These are phyloP conservation scores for Bubo scandiacus DNA, from an alignment of 2,113 vertebrate genomes.

Conservation along the genomic window DNA sequence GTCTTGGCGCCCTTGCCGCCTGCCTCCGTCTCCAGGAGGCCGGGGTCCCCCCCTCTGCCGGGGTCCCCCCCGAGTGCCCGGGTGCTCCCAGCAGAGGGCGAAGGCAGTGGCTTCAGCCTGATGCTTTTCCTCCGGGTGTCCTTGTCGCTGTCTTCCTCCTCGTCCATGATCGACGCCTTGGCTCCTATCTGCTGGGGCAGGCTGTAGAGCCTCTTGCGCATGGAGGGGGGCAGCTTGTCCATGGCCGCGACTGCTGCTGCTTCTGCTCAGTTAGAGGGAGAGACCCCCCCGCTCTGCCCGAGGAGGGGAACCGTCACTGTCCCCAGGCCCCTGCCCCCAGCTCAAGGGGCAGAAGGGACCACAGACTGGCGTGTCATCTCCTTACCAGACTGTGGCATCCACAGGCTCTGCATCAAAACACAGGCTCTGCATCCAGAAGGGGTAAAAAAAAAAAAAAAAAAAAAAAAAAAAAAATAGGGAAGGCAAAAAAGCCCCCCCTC, in stretches of 20 bases:
- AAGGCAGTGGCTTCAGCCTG: constrained; percentile 89
- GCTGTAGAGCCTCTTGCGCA: constrained; percentile 99
- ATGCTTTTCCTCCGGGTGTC: constrained; percentile 93
- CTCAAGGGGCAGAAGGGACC: constrained; percentile 8
- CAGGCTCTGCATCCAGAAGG: constrained; percentile 21
- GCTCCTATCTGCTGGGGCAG: constrained; percentile 95
- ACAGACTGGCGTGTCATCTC: constrained; percentile 38
- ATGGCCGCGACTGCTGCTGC: constrained; percentile 69
- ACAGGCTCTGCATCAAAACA: constrained; percentile 46
- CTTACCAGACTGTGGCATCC: constrained; percentile 42
- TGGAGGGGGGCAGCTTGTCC: constrained; percentile 95
- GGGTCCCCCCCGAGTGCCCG: constrained; percentile 60
- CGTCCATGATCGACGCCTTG: constrained; percentile 92
- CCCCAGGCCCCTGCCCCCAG: background rate
- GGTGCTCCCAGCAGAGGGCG: constrained; percentile 80
- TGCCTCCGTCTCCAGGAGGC: constrained; percentile 72
- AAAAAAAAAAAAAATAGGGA: background rate
- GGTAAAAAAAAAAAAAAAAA: background rate
- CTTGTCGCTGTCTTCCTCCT: constrained; percentile 85
- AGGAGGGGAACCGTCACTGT: background rate
- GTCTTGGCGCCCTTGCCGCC: constrained; percentile 81
- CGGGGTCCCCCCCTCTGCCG: constrained; percentile 5
- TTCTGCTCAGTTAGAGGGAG: background rate
- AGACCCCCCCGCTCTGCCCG: background rate
- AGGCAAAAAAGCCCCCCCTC: background rate